Base-by-base conservation (phyloP, 2,888 invertebrate species). In the Ochropleura plecta region DNA sequence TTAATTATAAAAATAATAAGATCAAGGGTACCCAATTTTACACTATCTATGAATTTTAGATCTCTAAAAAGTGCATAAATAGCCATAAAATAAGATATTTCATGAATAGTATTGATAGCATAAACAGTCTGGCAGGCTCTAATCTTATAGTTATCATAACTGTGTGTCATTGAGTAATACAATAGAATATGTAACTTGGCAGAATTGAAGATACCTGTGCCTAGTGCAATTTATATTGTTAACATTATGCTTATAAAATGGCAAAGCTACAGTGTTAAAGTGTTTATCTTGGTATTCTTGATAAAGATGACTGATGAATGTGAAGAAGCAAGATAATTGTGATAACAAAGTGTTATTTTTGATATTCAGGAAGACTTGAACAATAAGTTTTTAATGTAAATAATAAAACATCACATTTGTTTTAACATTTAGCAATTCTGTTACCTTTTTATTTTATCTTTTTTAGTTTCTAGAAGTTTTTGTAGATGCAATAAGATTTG, bases 271-370 rank as follows among this genome's bases (percentile, higher is more conserved):
- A 69, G 49, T 74, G 83, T 89, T 85, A 70, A 64, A 69, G 49
- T 74, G 83, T 89, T 91, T 92, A 92, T 92, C 93, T 89, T 80
- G 72, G 81, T 86, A 84, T 88, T 92, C 83, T 81, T 91, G 95
- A 95, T 95, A 95, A 93, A 88, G 73, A 88, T 93, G 93, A 93
- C 86, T 94, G 94, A 94, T 94, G 91, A 90, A 86, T 91, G 87
- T 87, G 78, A 79, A 89, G 89, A 81, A 86, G 81, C 86, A 81
- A 91, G 94, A 94, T 94, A 94, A 91, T 86, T 86, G 79, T 88
- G 90, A 91, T 91, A 90, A 86, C 81, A 81, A 81, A 82, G 67
- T 86, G 83, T 86, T 89, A 82, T 86, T 83, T 83, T 76, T 82
- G 86, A 79, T 62, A 10, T 65, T 51, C 63, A 78, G 76, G 75